Conservation (phyloP, 92 coral and sea anemone genomes). For the Epizoanthus rinbou region DNA sequence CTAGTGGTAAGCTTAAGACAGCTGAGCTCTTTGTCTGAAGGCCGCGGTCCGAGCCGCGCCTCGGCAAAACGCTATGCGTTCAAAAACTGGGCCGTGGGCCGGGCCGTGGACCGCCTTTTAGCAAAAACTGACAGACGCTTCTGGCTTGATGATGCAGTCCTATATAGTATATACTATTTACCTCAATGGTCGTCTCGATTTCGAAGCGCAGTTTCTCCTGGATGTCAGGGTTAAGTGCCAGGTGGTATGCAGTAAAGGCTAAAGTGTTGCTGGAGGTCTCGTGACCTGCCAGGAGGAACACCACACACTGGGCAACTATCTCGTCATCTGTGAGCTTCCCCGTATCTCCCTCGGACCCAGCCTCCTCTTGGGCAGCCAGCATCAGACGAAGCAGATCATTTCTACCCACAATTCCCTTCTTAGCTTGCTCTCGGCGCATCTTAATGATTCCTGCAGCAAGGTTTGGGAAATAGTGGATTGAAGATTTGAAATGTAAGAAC, state of each 20-base stretch:
- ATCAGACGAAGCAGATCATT: constrained; percentile 44
- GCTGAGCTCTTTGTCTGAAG: no score
- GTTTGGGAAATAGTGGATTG: background rate
- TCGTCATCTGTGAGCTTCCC: constrained; percentile 51
- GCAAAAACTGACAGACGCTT: no score
- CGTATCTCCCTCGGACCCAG: background rate
- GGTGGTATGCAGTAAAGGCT: constrained; percentile 21
- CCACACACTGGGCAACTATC: constrained; percentile 47
- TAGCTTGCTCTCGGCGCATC: constrained; percentile 7
- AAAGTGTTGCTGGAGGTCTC: constrained; percentile 52
- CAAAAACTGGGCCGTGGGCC: no score
- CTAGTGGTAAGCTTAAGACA: no score
- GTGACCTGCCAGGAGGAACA: constrained; percentile 58
- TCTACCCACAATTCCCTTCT: constrained; percentile 22
- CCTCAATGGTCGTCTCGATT: no score
- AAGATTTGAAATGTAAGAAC: background rate
- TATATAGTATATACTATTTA: no score
- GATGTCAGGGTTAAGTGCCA: constrained; percentile 35
- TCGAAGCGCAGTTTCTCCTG: constrained; percentile 43
- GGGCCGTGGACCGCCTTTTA: no score
- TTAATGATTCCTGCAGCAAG: background rate
- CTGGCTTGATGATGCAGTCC: no score
- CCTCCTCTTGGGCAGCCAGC: constrained; percentile 42
- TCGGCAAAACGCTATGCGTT: no score
- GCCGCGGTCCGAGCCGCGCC: no score